Evolutionary conservation across 2,888 invertebrate genomes (phyloP), one percentile per base, ranked within the genome.

Genomic region (Sarcophaga carnaria): DNA sequence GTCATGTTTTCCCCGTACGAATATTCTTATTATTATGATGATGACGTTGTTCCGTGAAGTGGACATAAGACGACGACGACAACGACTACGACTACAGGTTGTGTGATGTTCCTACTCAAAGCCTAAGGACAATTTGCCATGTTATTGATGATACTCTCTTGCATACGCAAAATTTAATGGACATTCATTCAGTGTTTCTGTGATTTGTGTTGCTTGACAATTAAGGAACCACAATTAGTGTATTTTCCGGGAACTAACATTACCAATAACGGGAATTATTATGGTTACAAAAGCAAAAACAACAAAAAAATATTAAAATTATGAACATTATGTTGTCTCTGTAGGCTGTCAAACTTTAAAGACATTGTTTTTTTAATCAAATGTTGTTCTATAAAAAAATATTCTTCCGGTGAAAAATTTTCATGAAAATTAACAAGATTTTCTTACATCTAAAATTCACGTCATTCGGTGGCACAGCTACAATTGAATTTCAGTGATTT

Each of bases 91-190:
- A 14, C 27, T 72, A 14, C 17, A 74, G 22, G 25, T 27, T 76
- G 25, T 66, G 47, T 62, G 22, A 1, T 69, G 47, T 63, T 49
- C 12, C 64, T 49, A 47, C 45, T 76, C 8, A 45, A 22, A 10
- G 79, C 79, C 79, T 70, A 14, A 70, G 70, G 79, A 64, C 63
- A 63, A 37, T 63, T 63, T 49, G 79, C 14, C 70, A 79, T 70
- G 60, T 79, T 49, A 71, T 76, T 12, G 49, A 62, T 62, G 47
- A 79, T 70, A 63, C 62, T 62, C 25, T 62, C 25, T 62, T 12
- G 17, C 25, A 27, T 10, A 66, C 27, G 64, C 37, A 25, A 27
- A 27, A 14, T 63, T 66, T 76, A 66, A 27, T 64, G n/a, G n/a
- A 75, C 4, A 20, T 54, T 17, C 10, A 37, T 37, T 76, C 63